Conservation (phyloP, 2,113 vertebrate genomes). For the Gadus macrocephalus region DNA sequence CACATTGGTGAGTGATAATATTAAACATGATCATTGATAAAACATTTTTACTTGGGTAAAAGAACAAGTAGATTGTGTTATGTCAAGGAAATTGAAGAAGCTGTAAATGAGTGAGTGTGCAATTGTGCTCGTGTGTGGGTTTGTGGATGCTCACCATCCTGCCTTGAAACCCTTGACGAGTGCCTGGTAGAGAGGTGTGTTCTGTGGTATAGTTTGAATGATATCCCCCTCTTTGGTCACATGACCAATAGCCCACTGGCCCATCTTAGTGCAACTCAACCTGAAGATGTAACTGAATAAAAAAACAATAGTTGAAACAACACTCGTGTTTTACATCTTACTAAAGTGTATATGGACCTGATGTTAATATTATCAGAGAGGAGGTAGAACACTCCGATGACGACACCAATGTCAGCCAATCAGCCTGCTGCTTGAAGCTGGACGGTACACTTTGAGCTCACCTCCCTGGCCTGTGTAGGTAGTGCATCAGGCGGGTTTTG, state of each 20-base stretch:
- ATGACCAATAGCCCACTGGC: slow-evolving; percentile 85
- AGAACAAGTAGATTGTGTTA: too few species aligned
- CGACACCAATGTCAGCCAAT: too few species aligned
- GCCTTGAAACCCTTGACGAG: slow-evolving; percentile 78
- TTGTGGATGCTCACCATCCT: slow-evolving; percentile 71
- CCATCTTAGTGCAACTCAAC: slow-evolving; percentile 82
- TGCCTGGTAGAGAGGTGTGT: slow-evolving; percentile 73
- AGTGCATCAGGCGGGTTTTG: slow-evolving; percentile 67
- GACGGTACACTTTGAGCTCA: slow-evolving; percentile 24
- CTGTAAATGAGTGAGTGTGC: too few species aligned
- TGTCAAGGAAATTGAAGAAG: too few species aligned
- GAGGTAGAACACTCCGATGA: too few species aligned
- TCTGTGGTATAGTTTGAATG: slow-evolving; percentile 79
- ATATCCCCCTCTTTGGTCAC: slow-evolving; percentile 73
- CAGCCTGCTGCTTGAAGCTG: too few species aligned
- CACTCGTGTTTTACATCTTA: not conserved
- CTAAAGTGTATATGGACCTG: not conserved
- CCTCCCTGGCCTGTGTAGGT: slow-evolving; percentile 80
- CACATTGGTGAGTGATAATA: too few species aligned
- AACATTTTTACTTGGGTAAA: too few species aligned
- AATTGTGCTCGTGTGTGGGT: not conserved
- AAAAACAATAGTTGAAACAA: not conserved
- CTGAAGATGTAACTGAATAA: slow-evolving; percentile 81
- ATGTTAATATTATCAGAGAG: not conserved
- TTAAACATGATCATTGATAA: too few species aligned